Evolutionary conservation across 2,888 invertebrate species (phyloP).

Genomic region (Erebia epiphron): DNA sequence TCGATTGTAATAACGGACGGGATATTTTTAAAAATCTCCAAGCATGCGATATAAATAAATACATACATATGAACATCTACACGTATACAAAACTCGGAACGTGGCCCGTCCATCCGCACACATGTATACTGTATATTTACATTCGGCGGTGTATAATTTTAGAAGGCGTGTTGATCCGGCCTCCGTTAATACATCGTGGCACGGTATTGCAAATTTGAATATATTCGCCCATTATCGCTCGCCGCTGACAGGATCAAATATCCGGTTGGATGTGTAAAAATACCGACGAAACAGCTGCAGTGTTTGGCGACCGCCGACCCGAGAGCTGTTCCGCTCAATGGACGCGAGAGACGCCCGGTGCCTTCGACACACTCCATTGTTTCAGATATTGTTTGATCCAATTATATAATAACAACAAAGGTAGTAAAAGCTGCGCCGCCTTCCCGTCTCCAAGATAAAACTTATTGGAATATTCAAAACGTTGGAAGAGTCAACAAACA

Average conservation of each 20-base stretch:
- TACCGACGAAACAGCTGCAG: slow-evolving; percentile 24
- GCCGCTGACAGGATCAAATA: slow-evolving; percentile 42
- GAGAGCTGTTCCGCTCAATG: slow-evolving; percentile 25
- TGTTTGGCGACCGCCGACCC: no score
- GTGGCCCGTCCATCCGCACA: slow-evolving; percentile 51
- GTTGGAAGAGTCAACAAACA: not conserved
- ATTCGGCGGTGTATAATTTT: slow-evolving; percentile 56
- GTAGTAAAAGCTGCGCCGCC: not conserved
- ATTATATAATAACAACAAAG: slow-evolving; percentile 5
- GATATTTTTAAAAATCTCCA: slow-evolving; percentile 55
- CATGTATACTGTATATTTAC: slow-evolving; percentile 55
- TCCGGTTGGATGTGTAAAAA: slow-evolving; percentile 35
- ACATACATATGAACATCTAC: slow-evolving; percentile 40
- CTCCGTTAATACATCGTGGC: slow-evolving; percentile 48
- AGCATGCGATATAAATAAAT: slow-evolving; percentile 55
- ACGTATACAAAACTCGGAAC: slow-evolving; percentile 44
- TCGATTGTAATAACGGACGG: slow-evolving; percentile 57
- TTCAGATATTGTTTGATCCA: not conserved
- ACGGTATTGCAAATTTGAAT: slow-evolving; percentile 41
- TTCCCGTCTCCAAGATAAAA: slow-evolving; percentile 7
- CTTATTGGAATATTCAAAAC: not conserved
- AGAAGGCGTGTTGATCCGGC: slow-evolving; percentile 62
- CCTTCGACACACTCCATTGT: slow-evolving; percentile 16
- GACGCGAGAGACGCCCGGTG: slow-evolving; percentile 16
- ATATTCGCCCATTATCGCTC: slow-evolving; percentile 40